These are phyloP conservation scores for Aix galericulata DNA, from an alignment of 2,113 vertebrate genomes.

Conservation along the genomic window DNA sequence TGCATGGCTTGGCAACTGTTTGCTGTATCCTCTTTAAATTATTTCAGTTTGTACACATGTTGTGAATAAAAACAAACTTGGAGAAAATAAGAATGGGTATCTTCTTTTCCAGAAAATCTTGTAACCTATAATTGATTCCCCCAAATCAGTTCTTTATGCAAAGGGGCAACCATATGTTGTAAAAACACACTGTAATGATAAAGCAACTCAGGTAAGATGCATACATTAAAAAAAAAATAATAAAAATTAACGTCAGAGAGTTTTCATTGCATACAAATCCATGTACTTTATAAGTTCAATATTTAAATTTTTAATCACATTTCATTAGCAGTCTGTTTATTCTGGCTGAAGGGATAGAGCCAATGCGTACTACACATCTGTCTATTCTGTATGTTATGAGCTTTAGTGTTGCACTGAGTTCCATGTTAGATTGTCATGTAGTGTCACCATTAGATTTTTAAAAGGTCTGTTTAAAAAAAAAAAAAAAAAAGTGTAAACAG, in stretches of 20 bases:
- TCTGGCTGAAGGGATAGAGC: not conserved
- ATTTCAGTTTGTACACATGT: not conserved
- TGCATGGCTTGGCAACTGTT: not conserved
- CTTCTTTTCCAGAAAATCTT: not conserved
- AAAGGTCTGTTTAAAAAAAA: not conserved
- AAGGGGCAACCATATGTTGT: not conserved
- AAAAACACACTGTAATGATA: not conserved
- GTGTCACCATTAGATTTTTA: not conserved
- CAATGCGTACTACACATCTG: not conserved
- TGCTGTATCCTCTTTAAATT: not conserved
- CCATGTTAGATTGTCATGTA: not conserved
- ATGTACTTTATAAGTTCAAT: not conserved
- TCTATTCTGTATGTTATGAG: not conserved
- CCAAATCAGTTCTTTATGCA: not conserved
- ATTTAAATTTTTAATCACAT: not conserved
- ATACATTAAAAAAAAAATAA: not conserved
- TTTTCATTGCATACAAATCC: not conserved
- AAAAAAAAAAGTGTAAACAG: fast-evolving
- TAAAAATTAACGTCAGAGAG: not conserved
- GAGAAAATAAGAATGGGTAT: not conserved
- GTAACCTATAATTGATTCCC: not conserved
- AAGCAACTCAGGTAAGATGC: not conserved
- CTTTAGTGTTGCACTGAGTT: not conserved
- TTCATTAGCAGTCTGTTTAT: not conserved
- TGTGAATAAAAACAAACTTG: not conserved